Evolutionary conservation across 2,113 vertebrate genomes (phyloP).

Genomic region (Echinops telfairi): DNA sequence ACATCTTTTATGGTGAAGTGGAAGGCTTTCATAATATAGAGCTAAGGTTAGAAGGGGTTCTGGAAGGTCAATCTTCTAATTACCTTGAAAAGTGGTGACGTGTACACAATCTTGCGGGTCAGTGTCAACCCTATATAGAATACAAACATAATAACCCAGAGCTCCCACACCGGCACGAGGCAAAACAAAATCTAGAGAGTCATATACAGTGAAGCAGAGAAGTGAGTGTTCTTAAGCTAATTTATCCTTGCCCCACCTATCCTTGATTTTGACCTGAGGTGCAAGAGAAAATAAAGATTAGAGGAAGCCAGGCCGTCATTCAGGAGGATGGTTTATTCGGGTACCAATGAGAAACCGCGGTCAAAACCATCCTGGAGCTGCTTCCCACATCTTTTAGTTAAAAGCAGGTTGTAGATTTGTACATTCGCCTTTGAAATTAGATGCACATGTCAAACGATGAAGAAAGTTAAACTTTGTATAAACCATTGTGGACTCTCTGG

Average conservation of each 20-base stretch:
- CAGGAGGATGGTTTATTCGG: background rate
- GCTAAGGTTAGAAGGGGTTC: background rate
- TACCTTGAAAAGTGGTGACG: background rate
- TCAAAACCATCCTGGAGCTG: no score
- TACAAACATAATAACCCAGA: background rate
- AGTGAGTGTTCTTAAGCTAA: rapidly evolving
- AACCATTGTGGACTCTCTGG: no score
- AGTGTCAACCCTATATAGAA: background rate
- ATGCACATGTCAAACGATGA: no score
- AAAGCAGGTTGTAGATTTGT: no score
- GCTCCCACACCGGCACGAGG: no score
- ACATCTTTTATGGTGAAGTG: rapidly evolving
- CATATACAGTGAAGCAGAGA: background rate
- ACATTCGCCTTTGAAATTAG: no score
- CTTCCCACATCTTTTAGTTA: no score
- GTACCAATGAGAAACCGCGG: background rate
- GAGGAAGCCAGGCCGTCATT: background rate
- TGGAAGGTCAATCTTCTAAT: background rate
- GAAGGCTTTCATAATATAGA: background rate
- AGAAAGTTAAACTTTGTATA: no score
- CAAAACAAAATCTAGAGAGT: no score
- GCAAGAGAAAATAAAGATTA: background rate
- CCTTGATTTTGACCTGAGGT: background rate
- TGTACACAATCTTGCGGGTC: background rate
- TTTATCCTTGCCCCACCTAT: background rate